A percentile compares a stretch with the other conserved stretches of the same genome.
Evolutionary conservation across 2,888 invertebrate species (phyloP).

Genomic region (Parasteatoda lunata): DNA sequence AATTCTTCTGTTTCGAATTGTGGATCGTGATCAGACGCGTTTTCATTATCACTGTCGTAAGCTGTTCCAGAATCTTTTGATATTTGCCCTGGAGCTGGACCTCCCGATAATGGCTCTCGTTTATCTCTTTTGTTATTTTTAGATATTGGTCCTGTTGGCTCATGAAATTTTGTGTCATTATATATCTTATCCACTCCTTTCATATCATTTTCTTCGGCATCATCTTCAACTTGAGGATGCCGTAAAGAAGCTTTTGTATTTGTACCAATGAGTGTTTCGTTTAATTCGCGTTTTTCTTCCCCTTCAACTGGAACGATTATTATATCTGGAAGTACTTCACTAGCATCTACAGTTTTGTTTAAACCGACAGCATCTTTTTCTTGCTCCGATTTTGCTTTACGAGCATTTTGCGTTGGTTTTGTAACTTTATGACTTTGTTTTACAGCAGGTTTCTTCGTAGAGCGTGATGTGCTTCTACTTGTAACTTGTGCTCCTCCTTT

Average conservation of each 20-base stretch:
- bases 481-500: background rate
- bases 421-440: background rate
- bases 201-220: constrained; percentile 12
- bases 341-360: constrained; percentile 16
- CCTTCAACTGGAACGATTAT: constrained; percentile 47
- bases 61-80: no score
- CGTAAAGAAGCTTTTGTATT: constrained; percentile 71
- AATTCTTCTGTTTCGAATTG: no score
- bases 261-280: constrained; percentile 74
- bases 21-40: no score
- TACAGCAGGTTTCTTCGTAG: background rate
- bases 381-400: background rate
- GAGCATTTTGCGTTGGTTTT: constrained; percentile 21
- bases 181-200: background rate
- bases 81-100: no score
- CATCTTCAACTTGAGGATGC: constrained; percentile 7
- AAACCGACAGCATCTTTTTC: constrained; percentile 29
- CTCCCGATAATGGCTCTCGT: no score
- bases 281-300: background rate
- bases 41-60: no score
- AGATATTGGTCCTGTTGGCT: no score
- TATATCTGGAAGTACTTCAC: constrained; percentile 34
- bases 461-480: background rate
- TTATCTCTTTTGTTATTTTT: no score
- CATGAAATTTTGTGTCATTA: background rate